Evolutionary conservation across 2,888 invertebrate species (phyloP), one percentile per base, ranked within the genome.

Genomic region (Temnothorax unifasciatus): DNA sequence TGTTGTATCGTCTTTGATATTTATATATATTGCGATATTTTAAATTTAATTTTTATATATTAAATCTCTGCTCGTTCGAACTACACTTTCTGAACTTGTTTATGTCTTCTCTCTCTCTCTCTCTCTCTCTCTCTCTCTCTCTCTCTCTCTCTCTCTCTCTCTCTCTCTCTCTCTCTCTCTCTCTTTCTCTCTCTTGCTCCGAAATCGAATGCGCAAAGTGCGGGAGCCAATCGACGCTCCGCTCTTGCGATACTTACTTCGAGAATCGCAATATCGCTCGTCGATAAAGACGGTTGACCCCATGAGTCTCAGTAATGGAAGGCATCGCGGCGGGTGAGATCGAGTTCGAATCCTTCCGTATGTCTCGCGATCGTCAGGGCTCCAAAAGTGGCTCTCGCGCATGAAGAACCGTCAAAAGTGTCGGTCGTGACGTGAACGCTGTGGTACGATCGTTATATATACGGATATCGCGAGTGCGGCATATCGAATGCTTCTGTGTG

Each of bases 261-360:
- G 69, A 47, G 50, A 50, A 69, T 50, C 50, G 50, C 50, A 29
- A 50, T 50, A 13, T 69, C 50, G 38, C 44, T 29, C 29, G 29
- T 18, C 29, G 29, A 29, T 29, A 29, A 29, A 29, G 29, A 29
- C 29, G 29, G 29, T 29, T 29, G 29, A 29, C 29, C 29, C 3
- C 3, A 29, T 29, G 3, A 29, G 29, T 29, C 29, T 52, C n/a
- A 21, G 52, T 38, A 59, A 34, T 18, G 34, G 34, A 61, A 11
- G 18, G 8, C 34, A 2, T 61, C 34, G 34, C 18, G 61, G 34
- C 18, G 59, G 15, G 59, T 29, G 57, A 18, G 4, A 34, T 34
- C 9, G 6, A 3, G 1, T 61, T 34, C 6, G 29, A 29, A 11
- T 25, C 1, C 18, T 61, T 61, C 34, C 29, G 18, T 34, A 34